Conservation (phyloP, 2,888 invertebrate genomes). For the Busseola fusca region DNA sequence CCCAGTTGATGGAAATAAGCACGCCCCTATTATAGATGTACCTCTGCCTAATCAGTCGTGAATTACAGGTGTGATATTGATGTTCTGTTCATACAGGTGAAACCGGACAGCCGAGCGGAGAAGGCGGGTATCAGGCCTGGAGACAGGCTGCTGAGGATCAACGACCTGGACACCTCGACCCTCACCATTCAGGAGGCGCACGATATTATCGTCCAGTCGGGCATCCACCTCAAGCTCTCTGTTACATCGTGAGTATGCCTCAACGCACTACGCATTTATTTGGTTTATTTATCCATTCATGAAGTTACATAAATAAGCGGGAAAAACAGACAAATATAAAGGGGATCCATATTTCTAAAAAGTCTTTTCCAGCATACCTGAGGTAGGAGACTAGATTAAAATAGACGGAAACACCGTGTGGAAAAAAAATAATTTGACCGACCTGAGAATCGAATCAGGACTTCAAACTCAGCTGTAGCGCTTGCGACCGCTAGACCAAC, state of each 20-base stretch:
- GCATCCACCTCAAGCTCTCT: constrained; percentile 76
- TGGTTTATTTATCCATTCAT: no score
- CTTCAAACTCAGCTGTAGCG: not conserved
- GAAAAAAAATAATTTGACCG: not conserved
- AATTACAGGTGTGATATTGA: not conserved
- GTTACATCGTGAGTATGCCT: constrained; percentile 77
- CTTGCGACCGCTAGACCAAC: not conserved
- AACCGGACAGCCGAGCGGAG: constrained; percentile 78
- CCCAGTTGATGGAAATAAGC: not conserved
- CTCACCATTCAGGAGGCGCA: constrained; percentile 83
- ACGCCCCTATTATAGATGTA: not conserved
- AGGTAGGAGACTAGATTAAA: no score
- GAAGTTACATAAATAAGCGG: not conserved
- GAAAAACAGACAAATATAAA: not conserved
- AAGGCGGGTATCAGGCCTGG: constrained; percentile 80
- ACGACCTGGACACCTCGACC: constrained; percentile 79
- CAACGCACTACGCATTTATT: not conserved
- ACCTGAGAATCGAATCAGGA: not conserved
- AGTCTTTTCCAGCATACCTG: no score
- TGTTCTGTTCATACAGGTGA: constrained; percentile 69
- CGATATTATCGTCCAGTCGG: constrained; percentile 77
- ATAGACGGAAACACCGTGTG: no score
- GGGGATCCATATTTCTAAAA: no score
- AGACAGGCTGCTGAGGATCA: constrained; percentile 78
- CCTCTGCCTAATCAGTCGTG: not conserved